Percentiles rank a stretch among this genome's conserved stretches.
Conservation (phyloP, 1,140 invertebrate genomes). For the Pseudomyrmex flavicornis region DNA sequence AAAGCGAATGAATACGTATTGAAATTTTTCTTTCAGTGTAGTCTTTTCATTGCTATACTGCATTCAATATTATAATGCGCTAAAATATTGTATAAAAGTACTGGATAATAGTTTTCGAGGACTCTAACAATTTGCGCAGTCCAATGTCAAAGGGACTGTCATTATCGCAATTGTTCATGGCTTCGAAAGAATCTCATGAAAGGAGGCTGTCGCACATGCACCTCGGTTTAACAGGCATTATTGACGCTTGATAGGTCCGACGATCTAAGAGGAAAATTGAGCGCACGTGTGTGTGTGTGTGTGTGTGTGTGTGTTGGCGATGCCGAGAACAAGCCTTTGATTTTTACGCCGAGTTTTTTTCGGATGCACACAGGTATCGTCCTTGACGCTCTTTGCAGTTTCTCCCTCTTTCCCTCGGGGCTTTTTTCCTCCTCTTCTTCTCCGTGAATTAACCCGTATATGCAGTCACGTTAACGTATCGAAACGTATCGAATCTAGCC, state of each 20-base stretch:
- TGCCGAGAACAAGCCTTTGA: conserved; percentile 67
- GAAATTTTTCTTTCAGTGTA: background rate
- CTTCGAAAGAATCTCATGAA: conserved; percentile 23
- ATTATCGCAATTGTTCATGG: conserved; percentile 4
- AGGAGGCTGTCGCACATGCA: conserved; percentile 38
- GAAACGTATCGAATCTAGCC: conserved; percentile 69
- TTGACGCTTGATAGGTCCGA: conserved; percentile 65
- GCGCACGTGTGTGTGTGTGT: conserved; percentile 52
- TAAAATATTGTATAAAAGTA: background rate
- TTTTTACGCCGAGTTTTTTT: conserved; percentile 62
- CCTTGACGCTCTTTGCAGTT: conserved; percentile 48
- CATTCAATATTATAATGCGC: background rate
- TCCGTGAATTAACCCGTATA: conserved; percentile 61
- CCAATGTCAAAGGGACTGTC: background rate
- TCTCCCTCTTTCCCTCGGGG: conserved; percentile 9
- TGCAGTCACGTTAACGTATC: conserved; percentile 70
- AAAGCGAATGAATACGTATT: background rate
- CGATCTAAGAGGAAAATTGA: conserved; percentile 69
- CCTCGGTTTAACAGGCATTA: conserved; percentile 64
- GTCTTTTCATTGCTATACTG: background rate
- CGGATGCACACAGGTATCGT: conserved; percentile 53
- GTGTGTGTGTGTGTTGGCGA: conserved; percentile 22
- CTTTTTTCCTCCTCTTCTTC: conserved; percentile 44
- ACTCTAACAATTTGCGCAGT: background rate
- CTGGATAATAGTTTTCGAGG: too few species aligned